Conservation (phyloP, 2,888 invertebrate genomes). For the Teleogryllus oceanicus region DNA sequence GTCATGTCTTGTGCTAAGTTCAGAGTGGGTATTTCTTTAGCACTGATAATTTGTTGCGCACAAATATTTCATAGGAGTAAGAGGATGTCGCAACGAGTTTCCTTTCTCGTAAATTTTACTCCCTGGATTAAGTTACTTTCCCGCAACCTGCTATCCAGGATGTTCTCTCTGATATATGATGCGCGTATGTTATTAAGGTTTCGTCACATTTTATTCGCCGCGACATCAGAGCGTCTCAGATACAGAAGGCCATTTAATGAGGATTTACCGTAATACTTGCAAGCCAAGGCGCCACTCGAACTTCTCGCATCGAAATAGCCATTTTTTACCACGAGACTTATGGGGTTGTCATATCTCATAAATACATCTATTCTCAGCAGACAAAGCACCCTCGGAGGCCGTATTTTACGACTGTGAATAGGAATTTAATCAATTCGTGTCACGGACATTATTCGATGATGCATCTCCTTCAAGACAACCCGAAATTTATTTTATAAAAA, state of each 20-base stretch:
- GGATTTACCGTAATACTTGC: conserved; percentile 1
- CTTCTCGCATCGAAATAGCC: not conserved
- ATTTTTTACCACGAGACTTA: not conserved
- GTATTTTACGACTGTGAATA: conserved; percentile 8
- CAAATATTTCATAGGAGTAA: not conserved
- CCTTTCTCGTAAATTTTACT: conserved; percentile 1
- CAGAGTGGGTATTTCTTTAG: conserved; percentile 18
- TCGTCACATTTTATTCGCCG: conserved; percentile 6
- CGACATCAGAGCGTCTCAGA: not conserved
- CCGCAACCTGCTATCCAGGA: conserved; percentile 5
- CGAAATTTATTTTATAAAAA: conserved; percentile 18
- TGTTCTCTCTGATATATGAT: not conserved
- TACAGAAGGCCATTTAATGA: not conserved
- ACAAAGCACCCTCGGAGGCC: not conserved
- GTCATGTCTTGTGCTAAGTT: not conserved
- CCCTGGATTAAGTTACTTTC: not conserved
- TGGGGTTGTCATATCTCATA: conserved; percentile 10
- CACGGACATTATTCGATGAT: conserved; percentile 18
- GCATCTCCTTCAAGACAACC: conserved; percentile 8
- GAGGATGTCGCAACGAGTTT: conserved; percentile 1
- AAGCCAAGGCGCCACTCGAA: not conserved
- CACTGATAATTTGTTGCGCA: not conserved
- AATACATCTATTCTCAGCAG: conserved; percentile 8
- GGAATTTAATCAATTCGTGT: conserved; percentile 18
- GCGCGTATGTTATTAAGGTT: conserved; percentile 18